Evolutionary conservation across 1,140 invertebrate species (phyloP), one percentile per base, ranked within the genome.

Genomic region (Drosophila seguyi): DNA sequence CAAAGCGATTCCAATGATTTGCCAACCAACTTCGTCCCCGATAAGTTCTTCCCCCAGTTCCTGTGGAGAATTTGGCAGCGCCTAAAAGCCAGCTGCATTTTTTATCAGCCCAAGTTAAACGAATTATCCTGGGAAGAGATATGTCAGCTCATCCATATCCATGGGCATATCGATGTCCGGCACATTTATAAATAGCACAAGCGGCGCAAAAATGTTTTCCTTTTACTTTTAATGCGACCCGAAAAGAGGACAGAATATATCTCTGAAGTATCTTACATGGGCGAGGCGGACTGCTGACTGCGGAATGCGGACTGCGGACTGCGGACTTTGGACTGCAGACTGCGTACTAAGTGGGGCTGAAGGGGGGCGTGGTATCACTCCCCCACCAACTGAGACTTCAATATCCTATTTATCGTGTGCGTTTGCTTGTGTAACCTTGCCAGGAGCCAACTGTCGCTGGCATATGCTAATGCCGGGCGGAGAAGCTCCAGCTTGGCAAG

Each of bases 21-120:
- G 38, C 68, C 59, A 29, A 18, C 34, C 52, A 55, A 55, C 52
- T 55, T 55, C 20, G 52, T 16, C 52, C 52, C 52, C 20, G 45
- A 55, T 6, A 55, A 25, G 7, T 38, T 14, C 29, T 14, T 6
- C 13, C 31, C 34, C 31, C 10, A 11, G 20, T 8, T 53, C 20
- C 52, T 38, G 14, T 16, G 41, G 50, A 36, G 25, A 56, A 66
- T 83, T 75, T 81, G 44, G 52, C 44, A 66, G 67, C 78, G 84
- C 84, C 80, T 87, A 88, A 88, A 88, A 88, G 83, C 83, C 76
- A 60, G 52, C 67, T 87, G 84, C 76, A 87, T 87, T 84, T 87
- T 87, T 87, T 73, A 87, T 87, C 48, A 80, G 65, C 22, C 53
- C 65, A 59, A 78, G 47, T 61, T 90, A 90, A 88, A 69, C 67